These are phyloP conservation scores for Salarias fasciatus DNA, from an alignment of 2,797 vertebrate species.

Conservation along the genomic window DNA sequence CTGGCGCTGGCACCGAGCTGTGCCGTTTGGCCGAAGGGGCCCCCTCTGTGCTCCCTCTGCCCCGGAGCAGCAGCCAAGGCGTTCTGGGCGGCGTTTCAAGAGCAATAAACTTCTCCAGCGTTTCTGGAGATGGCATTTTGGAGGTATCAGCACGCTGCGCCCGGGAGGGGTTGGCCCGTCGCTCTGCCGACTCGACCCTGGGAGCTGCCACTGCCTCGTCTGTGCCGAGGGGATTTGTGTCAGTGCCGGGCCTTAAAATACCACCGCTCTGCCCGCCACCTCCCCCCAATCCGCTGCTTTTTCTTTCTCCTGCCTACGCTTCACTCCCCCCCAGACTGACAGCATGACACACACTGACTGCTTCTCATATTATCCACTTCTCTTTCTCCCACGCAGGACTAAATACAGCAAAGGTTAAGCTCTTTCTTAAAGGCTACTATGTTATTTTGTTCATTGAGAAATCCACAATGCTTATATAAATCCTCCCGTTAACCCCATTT, in stretches of 20 bases:
- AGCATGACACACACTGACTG: conserved; percentile 47
- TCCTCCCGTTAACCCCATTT: conserved; percentile 25
- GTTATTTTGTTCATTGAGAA: conserved; percentile 8
- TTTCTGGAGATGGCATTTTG: conserved; percentile 82
- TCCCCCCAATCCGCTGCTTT: not conserved
- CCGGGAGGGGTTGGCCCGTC: conserved; percentile 69
- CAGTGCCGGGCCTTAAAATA: conserved; percentile 75
- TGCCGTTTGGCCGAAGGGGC: conserved; percentile 70
- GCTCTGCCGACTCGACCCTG: conserved; percentile 68
- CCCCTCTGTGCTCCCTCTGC: conserved; percentile 68
- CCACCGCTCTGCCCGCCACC: conserved; percentile 29
- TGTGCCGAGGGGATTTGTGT: conserved; percentile 71
- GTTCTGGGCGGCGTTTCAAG: conserved; percentile 78
- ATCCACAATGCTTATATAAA: conserved; percentile 9
- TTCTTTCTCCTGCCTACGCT: conserved; percentile 37
- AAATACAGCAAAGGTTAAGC: conserved; percentile 6
- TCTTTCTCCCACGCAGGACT: not conserved
- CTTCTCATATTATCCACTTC: conserved; percentile 19
- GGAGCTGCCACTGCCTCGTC: conserved; percentile 75
- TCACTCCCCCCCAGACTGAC: conserved; percentile 50
- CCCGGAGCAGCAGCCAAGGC: conserved; percentile 72
- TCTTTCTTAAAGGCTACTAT: not conserved
- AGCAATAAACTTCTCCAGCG: conserved; percentile 80
- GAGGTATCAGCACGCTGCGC: conserved; percentile 78
- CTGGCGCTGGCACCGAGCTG: conserved; percentile 63